phyloP scores from a whole-genome alignment of 2,113 vertebrate species.

The Scomber colias region DNA sequence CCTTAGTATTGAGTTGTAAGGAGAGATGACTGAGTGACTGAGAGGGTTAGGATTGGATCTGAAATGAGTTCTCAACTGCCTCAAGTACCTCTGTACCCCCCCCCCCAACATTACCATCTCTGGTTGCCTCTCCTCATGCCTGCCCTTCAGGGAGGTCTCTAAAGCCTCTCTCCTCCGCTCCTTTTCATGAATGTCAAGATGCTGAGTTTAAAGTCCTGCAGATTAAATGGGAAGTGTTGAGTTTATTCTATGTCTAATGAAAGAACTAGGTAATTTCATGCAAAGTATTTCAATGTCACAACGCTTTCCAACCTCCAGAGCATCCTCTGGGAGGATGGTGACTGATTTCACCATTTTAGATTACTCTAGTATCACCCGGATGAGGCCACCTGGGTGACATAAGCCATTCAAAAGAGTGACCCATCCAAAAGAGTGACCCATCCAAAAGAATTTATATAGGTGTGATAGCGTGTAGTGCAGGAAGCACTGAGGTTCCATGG shows the following conservation, averaged over 20 bases:
- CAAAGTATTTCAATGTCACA: slow-evolving; percentile 70
- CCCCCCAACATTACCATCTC: slow-evolving; percentile 73
- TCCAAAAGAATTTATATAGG: background rate
- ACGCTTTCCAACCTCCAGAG: slow-evolving; percentile 49
- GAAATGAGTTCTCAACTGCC: slow-evolving; percentile 77
- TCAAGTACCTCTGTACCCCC: slow-evolving; percentile 71
- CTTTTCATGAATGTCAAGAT: slow-evolving; percentile 87
- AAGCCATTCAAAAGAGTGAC: too few relatives aligned
- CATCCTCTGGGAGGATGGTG: slow-evolving; percentile 20
- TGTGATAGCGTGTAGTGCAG: slow-evolving; percentile 19
- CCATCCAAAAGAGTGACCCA: slow-evolving; percentile 14
- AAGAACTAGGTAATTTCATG: slow-evolving; percentile 79
- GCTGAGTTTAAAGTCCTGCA: slow-evolving; percentile 81
- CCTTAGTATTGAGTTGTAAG: slow-evolving; percentile 78
- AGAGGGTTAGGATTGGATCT: slow-evolving; percentile 76
- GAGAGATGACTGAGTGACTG: slow-evolving; percentile 77
- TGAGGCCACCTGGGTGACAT: slow-evolving; percentile 23
- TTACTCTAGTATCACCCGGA: slow-evolving; percentile 38
- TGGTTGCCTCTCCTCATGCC: slow-evolving; percentile 76
- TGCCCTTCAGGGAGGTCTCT: slow-evolving; percentile 81
- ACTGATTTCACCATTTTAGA: slow-evolving; percentile 55
- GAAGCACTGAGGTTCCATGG: slow-evolving; percentile 2
- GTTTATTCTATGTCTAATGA: slow-evolving; percentile 80
- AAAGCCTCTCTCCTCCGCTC: slow-evolving; percentile 77
- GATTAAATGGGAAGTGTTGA: slow-evolving; percentile 82